A percentile compares a stretch with the other conserved stretches of the same genome.
These are phyloP conservation scores for Fratercula arctica DNA, from an alignment of 2,797 vertebrate genomes.

Conservation along the genomic window DNA sequence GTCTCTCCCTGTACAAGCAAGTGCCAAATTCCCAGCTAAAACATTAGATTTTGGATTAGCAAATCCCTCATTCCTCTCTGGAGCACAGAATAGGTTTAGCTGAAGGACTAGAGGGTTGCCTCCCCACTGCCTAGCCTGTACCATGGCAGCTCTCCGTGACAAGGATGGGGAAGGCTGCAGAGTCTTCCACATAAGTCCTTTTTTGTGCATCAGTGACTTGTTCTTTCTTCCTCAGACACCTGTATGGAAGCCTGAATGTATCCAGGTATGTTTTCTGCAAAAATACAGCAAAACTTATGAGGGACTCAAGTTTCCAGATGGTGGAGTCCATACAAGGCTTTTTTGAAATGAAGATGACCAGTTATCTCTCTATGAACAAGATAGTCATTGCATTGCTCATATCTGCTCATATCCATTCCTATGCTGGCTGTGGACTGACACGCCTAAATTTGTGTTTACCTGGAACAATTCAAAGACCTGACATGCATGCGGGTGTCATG, in stretches of 20 bases:
- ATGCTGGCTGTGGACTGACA: background rate
- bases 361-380: background rate
- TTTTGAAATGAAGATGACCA: background rate
- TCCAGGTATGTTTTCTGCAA: background rate
- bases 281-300: background rate
- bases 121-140: rapidly evolving
- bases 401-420: background rate
- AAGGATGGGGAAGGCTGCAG: background rate
- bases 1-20: background rate
- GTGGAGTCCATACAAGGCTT: background rate
- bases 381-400: background rate
- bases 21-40: background rate
- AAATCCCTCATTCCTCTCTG: background rate
- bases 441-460: background rate
- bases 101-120: background rate
- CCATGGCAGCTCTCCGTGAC: background rate
- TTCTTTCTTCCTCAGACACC: background rate
- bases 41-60: background rate
- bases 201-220: background rate
- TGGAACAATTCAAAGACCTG: background rate
- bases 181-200: background rate
- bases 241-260: background rate
- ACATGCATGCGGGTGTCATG: rapidly evolving
- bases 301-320: background rate
- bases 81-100: background rate